A percentile compares a stretch with the other conserved stretches of the same genome.
phyloP scores from a whole-genome alignment of 1,140 invertebrate species.

The Lasioglossum albipes region DNA sequence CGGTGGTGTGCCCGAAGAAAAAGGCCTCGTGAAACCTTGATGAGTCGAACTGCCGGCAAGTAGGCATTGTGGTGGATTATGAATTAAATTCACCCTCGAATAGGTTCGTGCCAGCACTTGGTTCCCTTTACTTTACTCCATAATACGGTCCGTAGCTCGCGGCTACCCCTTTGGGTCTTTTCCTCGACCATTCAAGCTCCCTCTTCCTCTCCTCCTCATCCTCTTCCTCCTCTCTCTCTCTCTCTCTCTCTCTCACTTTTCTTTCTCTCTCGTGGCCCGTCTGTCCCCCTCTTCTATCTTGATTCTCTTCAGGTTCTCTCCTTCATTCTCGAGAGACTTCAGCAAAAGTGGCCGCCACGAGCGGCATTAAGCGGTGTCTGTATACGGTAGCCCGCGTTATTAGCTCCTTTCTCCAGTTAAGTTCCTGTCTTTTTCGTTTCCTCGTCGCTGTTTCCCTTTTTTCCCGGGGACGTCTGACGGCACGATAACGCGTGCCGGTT shows the following conservation, averaged over 20 bases:
- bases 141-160: slow-evolving; percentile 62
- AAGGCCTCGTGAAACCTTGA: slow-evolving; percentile 64
- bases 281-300: slow-evolving; percentile 31
- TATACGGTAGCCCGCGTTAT: slow-evolving; percentile 43
- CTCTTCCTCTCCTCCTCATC: slow-evolving; percentile 20
- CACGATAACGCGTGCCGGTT: slow-evolving; percentile 38
- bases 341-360: slow-evolving; percentile 43
- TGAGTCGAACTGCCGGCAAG: slow-evolving; percentile 56
- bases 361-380: slow-evolving; percentile 45
- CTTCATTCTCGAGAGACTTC: slow-evolving; percentile 53
- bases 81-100: slow-evolving; percentile 68
- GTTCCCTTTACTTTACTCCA: slow-evolving; percentile 63
- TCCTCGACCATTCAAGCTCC: slow-evolving; percentile 53
- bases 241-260: not conserved
- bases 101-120: slow-evolving; percentile 44
- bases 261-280: not conserved
- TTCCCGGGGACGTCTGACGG: not conserved
- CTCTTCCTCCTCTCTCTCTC: not conserved
- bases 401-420: slow-evolving; percentile 48
- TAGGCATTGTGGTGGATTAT: slow-evolving; percentile 65
- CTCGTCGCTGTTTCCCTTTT: not conserved
- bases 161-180: slow-evolving; percentile 49
- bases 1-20: slow-evolving; percentile 29
- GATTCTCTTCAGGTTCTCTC: slow-evolving; percentile 41
- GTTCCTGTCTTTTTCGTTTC: slow-evolving; percentile 18